Conservation (phyloP, 1,140 invertebrate species). For the Pentalonia nigronervosa region DNA sequence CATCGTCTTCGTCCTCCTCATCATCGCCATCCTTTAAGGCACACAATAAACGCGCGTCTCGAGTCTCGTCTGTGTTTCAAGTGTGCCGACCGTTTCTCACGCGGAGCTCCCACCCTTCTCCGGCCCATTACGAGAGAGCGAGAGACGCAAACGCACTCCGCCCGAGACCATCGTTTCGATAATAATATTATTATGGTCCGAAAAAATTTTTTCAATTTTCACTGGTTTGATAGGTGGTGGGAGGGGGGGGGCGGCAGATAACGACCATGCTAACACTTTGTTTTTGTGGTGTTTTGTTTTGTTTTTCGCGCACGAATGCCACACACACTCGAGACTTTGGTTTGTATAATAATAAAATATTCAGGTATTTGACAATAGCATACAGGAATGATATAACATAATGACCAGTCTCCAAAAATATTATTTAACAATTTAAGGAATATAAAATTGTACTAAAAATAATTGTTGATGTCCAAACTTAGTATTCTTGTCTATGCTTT, state of each 20-base stretch:
- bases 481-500: no score
- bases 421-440: background rate
- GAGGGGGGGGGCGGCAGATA: background rate
- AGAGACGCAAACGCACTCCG: background rate
- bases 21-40: background rate
- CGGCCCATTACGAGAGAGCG: background rate
- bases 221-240: no score
- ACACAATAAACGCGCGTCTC: slow-evolving; percentile 16
- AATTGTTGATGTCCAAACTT: background rate
- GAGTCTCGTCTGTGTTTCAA: slow-evolving; percentile 43
- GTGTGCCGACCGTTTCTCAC: slow-evolving; percentile 56
- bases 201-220: background rate
- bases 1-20: no score
- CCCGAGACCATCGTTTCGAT: background rate
- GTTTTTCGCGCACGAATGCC: background rate
- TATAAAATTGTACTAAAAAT: no score
- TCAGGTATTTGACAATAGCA: background rate
- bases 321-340: background rate
- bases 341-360: background rate
- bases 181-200: background rate
- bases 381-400: background rate
- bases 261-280: background rate
- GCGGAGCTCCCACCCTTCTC: background rate
- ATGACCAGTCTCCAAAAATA: background rate
- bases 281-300: background rate